A percentile compares a stretch with the other conserved stretches of the same genome.
Evolutionary conservation across 2,113 vertebrate species (phyloP).

Genomic region (Pristiophorus japonicus): DNA sequence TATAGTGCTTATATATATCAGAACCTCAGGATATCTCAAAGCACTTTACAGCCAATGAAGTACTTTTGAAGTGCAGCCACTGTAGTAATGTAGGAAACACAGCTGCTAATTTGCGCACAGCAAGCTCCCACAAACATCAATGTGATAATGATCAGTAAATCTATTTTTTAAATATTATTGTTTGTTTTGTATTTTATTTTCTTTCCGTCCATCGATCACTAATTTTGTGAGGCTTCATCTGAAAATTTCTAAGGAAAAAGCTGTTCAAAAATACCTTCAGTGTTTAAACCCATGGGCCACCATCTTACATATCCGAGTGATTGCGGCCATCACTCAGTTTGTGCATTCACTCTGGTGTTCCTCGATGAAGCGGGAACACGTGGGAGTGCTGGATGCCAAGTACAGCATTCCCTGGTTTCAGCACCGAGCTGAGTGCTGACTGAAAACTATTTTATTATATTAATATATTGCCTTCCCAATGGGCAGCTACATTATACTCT

Average conservation of each 20-base stretch:
- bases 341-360: not conserved
- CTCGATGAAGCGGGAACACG: not conserved
- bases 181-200: not conserved
- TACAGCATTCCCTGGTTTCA: not conserved
- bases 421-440: not conserved
- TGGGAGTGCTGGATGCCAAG: not conserved
- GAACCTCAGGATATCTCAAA: not conserved
- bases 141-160: not conserved
- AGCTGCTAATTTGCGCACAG: not conserved
- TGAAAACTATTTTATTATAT: not conserved
- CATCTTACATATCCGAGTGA: not conserved
- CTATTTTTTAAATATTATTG: not conserved
- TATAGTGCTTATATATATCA: not conserved
- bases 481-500: not conserved
- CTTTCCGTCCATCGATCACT: not conserved
- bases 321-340: not conserved
- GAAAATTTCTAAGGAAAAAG: not conserved
- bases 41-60: not conserved
- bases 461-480: not conserved
- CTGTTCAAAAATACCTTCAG: not conserved
- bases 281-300: not conserved
- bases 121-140: not conserved
- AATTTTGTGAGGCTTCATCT: not conserved
- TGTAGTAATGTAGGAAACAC: not conserved
- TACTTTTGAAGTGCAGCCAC: not conserved